phyloP scores from a whole-genome alignment of 2,888 invertebrate genomes.

The Cephonodes hylas region DNA sequence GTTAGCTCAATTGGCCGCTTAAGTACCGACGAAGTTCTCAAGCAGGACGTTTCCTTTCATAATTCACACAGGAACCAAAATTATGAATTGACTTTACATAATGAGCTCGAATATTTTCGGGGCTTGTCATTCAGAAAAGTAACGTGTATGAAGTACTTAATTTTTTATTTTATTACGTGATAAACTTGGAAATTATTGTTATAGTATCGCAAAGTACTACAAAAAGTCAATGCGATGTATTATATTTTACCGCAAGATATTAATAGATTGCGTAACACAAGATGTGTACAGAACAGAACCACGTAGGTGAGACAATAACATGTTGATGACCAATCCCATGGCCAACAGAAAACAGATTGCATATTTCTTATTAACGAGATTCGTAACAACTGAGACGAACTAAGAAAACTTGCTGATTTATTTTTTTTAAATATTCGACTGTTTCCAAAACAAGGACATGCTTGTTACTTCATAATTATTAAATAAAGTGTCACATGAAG shows the following conservation, averaged over 20 bases:
- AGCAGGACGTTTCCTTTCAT: constrained; percentile 58
- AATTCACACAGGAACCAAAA: constrained; percentile 60
- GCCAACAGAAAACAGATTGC: no score
- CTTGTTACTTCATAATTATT: no score
- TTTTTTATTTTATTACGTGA: no score
- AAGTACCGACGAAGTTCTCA: constrained; percentile 58
- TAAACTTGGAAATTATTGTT: background rate
- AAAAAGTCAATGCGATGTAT: constrained; percentile 4
- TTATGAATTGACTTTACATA: constrained; percentile 4
- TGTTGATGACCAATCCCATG: no score
- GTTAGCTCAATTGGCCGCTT: constrained; percentile 72
- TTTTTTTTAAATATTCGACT: no score
- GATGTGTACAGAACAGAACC: background rate
- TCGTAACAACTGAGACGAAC: no score
- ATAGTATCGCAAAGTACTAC: no score
- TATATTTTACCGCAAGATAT: background rate
- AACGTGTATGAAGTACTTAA: no score
- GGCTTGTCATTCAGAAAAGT: background rate
- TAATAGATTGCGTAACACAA: background rate
- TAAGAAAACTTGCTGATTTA: no score
- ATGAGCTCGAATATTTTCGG: background rate
- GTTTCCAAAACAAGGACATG: no score
- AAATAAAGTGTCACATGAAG: no score
- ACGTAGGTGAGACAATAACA: background rate
- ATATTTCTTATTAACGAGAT: no score